Conservation (phyloP, 2,797 vertebrate genomes). For the Gymnothorax javanicus region DNA sequence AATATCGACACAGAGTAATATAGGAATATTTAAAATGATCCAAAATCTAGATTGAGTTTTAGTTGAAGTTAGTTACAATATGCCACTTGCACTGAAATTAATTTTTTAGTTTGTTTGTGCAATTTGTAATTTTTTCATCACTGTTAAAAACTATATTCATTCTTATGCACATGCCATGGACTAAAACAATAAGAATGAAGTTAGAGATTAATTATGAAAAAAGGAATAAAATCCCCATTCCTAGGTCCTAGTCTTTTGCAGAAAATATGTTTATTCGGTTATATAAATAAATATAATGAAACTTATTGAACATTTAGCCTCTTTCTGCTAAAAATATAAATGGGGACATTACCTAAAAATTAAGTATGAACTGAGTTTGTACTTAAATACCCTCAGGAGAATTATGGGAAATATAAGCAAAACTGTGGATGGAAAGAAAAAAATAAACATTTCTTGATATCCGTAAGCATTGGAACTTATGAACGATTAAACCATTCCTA, state of each 20-base stretch:
- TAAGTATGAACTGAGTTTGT: not conserved
- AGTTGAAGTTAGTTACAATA: not conserved
- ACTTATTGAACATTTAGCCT: not conserved
- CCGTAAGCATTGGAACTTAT: constrained; percentile 36
- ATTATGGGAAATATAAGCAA: not conserved
- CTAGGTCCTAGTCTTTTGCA: not conserved
- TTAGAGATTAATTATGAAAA: not conserved
- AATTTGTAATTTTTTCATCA: not conserved
- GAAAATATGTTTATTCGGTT: not conserved
- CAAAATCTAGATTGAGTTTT: too few relatives aligned
- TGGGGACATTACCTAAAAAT: not conserved
- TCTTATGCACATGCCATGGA: not conserved
- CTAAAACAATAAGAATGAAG: not conserved
- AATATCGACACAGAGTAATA: too few relatives aligned
- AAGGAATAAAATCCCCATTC: not conserved
- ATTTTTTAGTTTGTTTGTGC: not conserved
- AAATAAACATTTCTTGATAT: not conserved
- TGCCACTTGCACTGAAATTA: not conserved
- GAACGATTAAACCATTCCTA: constrained; percentile 55
- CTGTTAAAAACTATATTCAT: not conserved
- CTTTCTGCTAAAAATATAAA: not conserved
- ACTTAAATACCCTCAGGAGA: not conserved
- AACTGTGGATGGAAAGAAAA: not conserved
- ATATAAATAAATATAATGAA: not conserved
- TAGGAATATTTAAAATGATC: too few relatives aligned